Percentiles rank a stretch among this genome's conserved stretches.
These are phyloP conservation scores for Archegozetes longisetosus DNA, from an alignment of 1,140 invertebrate species.

Conservation along the genomic window DNA sequence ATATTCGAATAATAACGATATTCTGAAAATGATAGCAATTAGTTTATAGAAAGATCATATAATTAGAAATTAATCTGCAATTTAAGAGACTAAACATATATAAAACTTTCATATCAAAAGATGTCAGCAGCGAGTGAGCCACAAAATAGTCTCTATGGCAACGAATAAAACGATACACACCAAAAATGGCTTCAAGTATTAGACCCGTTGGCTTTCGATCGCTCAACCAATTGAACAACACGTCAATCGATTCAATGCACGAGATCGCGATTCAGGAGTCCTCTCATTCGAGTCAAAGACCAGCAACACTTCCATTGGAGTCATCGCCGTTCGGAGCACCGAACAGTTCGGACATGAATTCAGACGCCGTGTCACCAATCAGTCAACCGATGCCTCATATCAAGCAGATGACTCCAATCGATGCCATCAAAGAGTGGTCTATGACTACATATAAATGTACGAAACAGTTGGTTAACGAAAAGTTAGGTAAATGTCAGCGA, in stretches of 20 bases:
- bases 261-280: conserved; percentile 10
- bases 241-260: conserved; percentile 12
- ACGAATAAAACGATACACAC: neutral
- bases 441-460: conserved; percentile 95
- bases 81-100: too few species aligned
- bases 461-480: conserved; percentile 83
- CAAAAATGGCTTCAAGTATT: neutral
- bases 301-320: conserved; percentile 7
- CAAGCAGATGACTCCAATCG: conserved; percentile 36
- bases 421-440: conserved; percentile 84
- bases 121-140: neutral
- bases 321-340: neutral
- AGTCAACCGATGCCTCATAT: neutral
- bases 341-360: neutral
- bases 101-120: too few species aligned
- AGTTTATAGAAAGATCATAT: too few species aligned
- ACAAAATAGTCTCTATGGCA: neutral
- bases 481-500: conserved; percentile 57
- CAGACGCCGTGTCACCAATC: neutral
- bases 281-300: neutral
- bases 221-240: neutral
- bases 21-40: too few species aligned
- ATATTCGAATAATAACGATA: too few species aligned
- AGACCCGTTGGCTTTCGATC: neutral
- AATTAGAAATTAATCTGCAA: too few species aligned